These are phyloP conservation scores for Dorcus parallelipipedus DNA, from an alignment of 2,888 invertebrate genomes.

Conservation along the genomic window DNA sequence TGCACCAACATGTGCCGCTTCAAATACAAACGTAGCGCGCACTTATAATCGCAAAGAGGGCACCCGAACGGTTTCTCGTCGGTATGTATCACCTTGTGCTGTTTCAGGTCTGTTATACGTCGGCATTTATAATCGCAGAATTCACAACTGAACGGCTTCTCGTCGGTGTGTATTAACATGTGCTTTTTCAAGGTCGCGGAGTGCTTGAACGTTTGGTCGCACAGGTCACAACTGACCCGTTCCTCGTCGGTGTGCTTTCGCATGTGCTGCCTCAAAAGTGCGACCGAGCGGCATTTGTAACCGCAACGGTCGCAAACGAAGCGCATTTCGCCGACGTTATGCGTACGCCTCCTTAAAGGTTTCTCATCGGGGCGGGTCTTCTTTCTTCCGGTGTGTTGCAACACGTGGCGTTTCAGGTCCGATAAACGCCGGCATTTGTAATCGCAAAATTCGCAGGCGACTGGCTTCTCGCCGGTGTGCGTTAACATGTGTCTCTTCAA, in stretches of 20 bases:
- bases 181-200: conserved; percentile 22
- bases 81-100: conserved; percentile 12
- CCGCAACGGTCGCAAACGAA: conserved; percentile 43
- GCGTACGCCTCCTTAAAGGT: too few relatives aligned
- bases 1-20: conserved; percentile 10
- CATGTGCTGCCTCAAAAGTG: conserved; percentile 10
- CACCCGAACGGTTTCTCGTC: conserved; percentile 30
- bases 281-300: conserved; percentile 39
- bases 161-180: conserved; percentile 12
- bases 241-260: conserved; percentile 19
- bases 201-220: conserved; percentile 26
- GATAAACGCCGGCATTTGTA: conserved; percentile 32
- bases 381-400: conserved; percentile 4
- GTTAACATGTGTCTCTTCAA: conserved; percentile 22
- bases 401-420: conserved; percentile 13
- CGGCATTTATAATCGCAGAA: conserved; percentile 26
- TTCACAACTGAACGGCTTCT: conserved; percentile 12
- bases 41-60: conserved; percentile 42
- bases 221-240: conserved; percentile 45
- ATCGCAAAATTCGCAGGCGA: conserved; percentile 16
- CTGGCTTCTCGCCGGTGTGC: conserved; percentile 4
- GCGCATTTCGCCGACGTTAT: too few relatives aligned
- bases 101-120: conserved; percentile 25
- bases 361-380: too few relatives aligned
- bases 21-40: neutral